Evolutionary conservation across 2,797 vertebrate genomes (phyloP), one percentile per base, ranked within the genome.

Genomic region (Acomys russatus): DNA sequence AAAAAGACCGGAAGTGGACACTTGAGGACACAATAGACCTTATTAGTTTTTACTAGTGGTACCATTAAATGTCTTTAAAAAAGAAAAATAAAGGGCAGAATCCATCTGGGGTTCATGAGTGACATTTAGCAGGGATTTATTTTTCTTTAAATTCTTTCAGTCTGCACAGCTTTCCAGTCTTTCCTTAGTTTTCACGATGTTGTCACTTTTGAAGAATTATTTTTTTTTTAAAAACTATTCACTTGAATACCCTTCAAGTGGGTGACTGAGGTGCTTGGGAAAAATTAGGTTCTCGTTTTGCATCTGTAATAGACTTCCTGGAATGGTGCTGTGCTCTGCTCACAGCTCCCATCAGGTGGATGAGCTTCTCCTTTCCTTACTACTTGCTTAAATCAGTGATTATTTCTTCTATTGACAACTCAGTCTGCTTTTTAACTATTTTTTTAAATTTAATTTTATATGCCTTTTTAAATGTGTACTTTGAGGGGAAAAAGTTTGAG

Each of bases 181-280:
- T 64, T 49, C 38, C 10, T 79, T 88, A 66, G n/a, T 33, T 96
- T 94, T 94, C 22, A 12, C 51, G 38, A 90, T n/a, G 54, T 80
- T 88, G 6, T 2, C 1, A 3, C 8, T 66, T 66, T 28, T 4
- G 3, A 49, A 49, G 28, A 49, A 20, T 49, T 84, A 49, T 25
- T 83, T 25, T 83, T 83, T 84, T 84, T n/a, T n/a, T n/a, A n/a
- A 28, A 84, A 66, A 66, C 18, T 66, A 18, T 66, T 49, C 63
- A 7, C 9, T 82, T 28, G 44, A 51, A 17, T 49, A 0, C 18
- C 2, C 6, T 30, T 80, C 22, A 54, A 5, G 49, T 90, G 76
- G 17, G 9, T 74, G 71, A 94, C 38, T n/a, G 25, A 33, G 7
- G 38, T 64, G 11, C 9, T 64, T 85, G 49, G 49, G 93, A 5